Percentiles rank a stretch among this genome's conserved stretches.
These are phyloP conservation scores for Ridgeia piscesae DNA, from an alignment of 1,140 invertebrate genomes.

Conservation along the genomic window DNA sequence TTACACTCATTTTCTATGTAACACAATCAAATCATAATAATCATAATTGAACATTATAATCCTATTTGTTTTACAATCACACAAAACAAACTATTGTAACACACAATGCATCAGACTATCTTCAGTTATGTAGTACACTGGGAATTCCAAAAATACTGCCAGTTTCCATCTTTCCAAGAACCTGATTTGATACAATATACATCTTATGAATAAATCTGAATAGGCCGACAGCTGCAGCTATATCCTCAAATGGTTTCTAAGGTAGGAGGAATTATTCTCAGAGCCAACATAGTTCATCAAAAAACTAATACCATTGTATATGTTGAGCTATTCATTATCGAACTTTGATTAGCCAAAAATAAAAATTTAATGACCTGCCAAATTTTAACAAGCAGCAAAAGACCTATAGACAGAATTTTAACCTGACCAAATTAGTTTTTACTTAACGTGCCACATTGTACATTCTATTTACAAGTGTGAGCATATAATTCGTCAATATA, in stretches of 20 bases:
- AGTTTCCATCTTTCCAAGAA: background rate
- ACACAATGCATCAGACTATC: background rate
- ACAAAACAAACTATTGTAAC: background rate
- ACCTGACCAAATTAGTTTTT: too few species aligned
- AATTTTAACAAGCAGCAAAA: too few species aligned
- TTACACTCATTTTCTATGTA: too few species aligned
- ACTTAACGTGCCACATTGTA: too few species aligned
- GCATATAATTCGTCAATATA: background rate
- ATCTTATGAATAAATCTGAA: constrained; percentile 6
- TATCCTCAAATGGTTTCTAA: background rate
- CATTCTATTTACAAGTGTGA: too few species aligned
- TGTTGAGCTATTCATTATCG: too few species aligned
- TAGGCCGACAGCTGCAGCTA: background rate
- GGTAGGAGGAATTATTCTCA: background rate
- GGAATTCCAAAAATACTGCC: background rate
- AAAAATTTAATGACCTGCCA: too few species aligned
- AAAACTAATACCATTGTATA: too few species aligned
- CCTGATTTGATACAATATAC: background rate
- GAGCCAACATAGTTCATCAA: background rate
- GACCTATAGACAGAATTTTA: too few species aligned
- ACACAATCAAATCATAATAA: background rate
- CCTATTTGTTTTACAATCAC: too few species aligned
- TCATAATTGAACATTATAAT: background rate
- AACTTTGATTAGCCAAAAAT: too few species aligned
- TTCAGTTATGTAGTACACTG: background rate